Evolutionary conservation across 2,797 vertebrate genomes (phyloP), one percentile per base, ranked within the genome.

Genomic region (Enteromius treurensis): DNA sequence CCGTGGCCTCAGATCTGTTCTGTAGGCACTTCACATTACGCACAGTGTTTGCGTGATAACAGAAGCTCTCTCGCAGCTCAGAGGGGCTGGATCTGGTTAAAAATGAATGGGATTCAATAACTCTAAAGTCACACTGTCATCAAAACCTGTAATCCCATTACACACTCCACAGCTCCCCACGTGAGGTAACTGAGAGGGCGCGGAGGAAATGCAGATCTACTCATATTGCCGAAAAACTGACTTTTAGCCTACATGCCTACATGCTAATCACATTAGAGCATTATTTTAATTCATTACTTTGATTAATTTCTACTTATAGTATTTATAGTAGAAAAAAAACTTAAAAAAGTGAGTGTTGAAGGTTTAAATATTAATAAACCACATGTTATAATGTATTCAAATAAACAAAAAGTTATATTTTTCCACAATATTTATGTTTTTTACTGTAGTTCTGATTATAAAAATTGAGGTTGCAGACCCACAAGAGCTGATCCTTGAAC

Each of bases 101-200:
- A 90, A 90, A 91, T 88, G 86, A 89, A 91, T 89, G 78, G 71
- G 47, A 76, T 40, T 75, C 86, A 85, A 89, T 84, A 89, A 81
- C 42, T 67, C 85, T 60, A 82, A 14, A 88, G 88, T 88, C 84
- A 49, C 53, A 86, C 85, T 90, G 88, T 85, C 75, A 85, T 79
- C 51, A 68, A 69, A 80, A 79, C 40, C 74, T 60, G 53, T 85
- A 77, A 89, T 88, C 87, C 81, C 81, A 82, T 89, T 86, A 89
- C 85, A 78, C 67, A 60, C 60, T 68, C 10, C 69, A 74, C 45
- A 82, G 70, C 73, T 26, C 60, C 58, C 77, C 58, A 84, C 34
- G 21, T 45, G 40, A 47, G 10, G 37, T 26, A 26, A 68, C 69
- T 37, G 53, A 77, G 74, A 77, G 74, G 37, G 8, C 14, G 1